phyloP scores from a whole-genome alignment of 2,797 vertebrate genomes.

The Eulemur coronatus region DNA sequence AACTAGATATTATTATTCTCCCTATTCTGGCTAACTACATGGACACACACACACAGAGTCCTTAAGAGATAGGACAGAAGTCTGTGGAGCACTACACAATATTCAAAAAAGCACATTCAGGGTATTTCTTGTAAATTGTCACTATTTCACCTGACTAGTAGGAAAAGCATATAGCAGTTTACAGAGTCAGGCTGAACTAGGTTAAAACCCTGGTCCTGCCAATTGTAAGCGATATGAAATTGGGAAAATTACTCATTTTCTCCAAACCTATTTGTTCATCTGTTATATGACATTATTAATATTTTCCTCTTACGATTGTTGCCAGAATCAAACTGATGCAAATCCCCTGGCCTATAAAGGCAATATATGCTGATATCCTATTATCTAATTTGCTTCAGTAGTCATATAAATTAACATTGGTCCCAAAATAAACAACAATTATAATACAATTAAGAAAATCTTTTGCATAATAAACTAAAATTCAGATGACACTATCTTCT shows the following conservation, averaged over 20 bases:
- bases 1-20: constrained; percentile 45
- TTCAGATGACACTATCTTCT: neutral
- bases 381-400: neutral
- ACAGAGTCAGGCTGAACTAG: neutral
- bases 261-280: neutral
- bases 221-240: neutral
- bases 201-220: neutral
- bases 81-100: neutral
- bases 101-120: neutral
- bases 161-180: neutral
- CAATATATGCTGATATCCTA: neutral
- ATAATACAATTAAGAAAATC: neutral
- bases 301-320: neutral
- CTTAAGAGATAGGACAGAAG: neutral
- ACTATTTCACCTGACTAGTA: neutral
- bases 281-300: neutral
- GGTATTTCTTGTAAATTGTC: neutral
- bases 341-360: neutral
- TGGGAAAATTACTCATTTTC: neutral
- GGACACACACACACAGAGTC: neutral
- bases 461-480: neutral
- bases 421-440: neutral
- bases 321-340: neutral
- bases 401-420: neutral
- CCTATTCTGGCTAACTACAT: neutral